Percentiles rank a stretch among this genome's conserved stretches.
Evolutionary conservation across 1,140 invertebrate species (phyloP).

Genomic region (Steinernema khuongi): DNA sequence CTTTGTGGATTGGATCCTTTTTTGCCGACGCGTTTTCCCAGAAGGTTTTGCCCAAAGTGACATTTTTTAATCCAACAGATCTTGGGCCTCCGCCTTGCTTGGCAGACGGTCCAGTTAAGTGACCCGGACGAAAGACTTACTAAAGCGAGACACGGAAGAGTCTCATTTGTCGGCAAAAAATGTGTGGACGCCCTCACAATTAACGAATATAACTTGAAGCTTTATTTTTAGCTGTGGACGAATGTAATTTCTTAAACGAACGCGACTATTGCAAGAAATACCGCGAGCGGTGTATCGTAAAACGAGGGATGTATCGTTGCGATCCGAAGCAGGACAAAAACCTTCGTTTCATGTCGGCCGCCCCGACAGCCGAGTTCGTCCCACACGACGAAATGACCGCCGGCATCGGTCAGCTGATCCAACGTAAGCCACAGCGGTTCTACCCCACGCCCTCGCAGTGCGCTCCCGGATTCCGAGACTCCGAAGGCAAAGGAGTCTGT

Average conservation of each 20-base stretch:
- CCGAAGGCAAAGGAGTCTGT: not conserved
- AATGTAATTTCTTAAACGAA: not conserved
- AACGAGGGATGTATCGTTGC: conserved; percentile 8
- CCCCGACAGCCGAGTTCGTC: not conserved
- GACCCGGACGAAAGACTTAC: no score
- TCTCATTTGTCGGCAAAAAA: no score
- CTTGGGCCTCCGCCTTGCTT: no score
- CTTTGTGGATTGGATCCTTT: not conserved
- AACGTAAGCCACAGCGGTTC: not conserved
- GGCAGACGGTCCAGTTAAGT: no score
- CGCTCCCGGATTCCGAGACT: not conserved
- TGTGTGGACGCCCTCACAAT: no score
- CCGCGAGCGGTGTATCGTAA: conserved; percentile 3
- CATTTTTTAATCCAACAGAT: no score
- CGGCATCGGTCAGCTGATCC: not conserved
- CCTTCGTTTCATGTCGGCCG: conserved; percentile 8
- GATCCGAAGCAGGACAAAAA: not conserved
- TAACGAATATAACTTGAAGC: not conserved
- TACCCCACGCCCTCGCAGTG: not conserved
- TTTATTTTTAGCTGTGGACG: not conserved
- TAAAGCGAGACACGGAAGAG: not conserved
- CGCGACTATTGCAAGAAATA: not conserved
- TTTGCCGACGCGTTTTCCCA: no score
- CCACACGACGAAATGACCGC: not conserved
- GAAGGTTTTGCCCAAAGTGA: no score